Percentiles rank a stretch among this genome's conserved stretches.
phyloP scores from a whole-genome alignment of 2,113 vertebrate genomes.

The Trachemys scripta region DNA sequence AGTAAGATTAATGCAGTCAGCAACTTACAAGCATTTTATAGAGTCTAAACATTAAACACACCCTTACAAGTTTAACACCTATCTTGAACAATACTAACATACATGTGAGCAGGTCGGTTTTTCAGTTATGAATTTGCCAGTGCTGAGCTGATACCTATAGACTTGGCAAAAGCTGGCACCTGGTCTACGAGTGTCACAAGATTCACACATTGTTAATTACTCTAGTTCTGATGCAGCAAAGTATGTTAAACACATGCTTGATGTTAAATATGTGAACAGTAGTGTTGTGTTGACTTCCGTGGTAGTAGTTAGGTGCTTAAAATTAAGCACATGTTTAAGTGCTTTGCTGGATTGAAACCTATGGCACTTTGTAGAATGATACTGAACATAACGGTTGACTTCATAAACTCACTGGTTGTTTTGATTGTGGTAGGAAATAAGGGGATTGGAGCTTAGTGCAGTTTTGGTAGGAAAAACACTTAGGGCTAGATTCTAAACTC shows the following conservation, averaged over 20 bases:
- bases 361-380: neutral
- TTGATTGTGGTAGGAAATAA: slow-evolving; percentile 12
- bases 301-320: neutral
- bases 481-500: slow-evolving; percentile 2
- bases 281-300: neutral
- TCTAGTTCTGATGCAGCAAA: neutral
- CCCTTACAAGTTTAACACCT: neutral
- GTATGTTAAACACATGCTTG: neutral
- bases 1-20: too few relatives aligned
- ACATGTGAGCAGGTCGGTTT: neutral
- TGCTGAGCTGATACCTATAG: neutral
- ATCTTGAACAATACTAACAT: neutral
- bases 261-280: neutral
- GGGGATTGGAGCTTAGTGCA: neutral
- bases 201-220: neutral
- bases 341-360: neutral
- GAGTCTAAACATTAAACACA: neutral
- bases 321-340: neutral
- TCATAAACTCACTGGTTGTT: neutral
- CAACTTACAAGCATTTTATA: too few relatives aligned
- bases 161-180: neutral
- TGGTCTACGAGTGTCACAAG: neutral
- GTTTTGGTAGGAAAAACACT: slow-evolving; percentile 41
- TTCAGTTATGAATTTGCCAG: neutral
- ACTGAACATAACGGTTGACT: slow-evolving; percentile 13